These are phyloP conservation scores for Ceratina calcarata DNA, from an alignment of 1,140 invertebrate species.

Conservation along the genomic window DNA sequence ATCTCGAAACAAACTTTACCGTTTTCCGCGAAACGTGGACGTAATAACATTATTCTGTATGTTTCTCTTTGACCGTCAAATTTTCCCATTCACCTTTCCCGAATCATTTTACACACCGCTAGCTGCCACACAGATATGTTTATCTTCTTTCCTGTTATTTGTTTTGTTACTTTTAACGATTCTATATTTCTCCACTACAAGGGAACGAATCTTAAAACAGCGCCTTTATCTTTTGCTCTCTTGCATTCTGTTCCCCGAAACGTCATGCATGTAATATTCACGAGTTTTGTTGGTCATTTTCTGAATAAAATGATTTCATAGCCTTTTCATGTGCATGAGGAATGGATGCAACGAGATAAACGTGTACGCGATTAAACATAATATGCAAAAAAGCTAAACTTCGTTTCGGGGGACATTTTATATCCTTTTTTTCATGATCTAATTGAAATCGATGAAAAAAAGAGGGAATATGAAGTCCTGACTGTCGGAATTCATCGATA, in stretches of 20 bases:
- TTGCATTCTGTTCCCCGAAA: conserved; percentile 4
- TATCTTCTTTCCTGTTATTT: conserved; percentile 29
- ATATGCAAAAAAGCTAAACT: no score
- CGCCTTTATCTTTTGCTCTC: conserved; percentile 1
- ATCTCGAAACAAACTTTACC: conserved; percentile 5
- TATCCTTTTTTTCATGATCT: no score
- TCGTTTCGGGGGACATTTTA: no score
- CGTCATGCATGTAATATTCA: not conserved
- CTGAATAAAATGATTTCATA: no score
- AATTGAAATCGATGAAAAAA: no score
- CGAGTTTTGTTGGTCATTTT: not conserved
- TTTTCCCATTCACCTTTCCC: conserved; percentile 17
- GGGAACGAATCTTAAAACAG: not conserved
- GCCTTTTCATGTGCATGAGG: no score
- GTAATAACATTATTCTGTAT: not conserved
- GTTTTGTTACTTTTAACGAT: conserved; percentile 33
- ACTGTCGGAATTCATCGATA: no score
- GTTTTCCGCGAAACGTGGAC: not conserved
- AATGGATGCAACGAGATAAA: no score
- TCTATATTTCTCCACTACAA: conserved; percentile 15
- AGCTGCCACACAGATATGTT: not conserved
- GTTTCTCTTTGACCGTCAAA: conserved; percentile 29
- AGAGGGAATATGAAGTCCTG: no score
- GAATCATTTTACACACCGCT: not conserved
- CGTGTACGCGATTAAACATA: no score